A percentile compares a stretch with the other conserved stretches of the same genome.
phyloP scores from a whole-genome alignment of 2,797 vertebrate genomes.

The Rallus crepitans region DNA sequence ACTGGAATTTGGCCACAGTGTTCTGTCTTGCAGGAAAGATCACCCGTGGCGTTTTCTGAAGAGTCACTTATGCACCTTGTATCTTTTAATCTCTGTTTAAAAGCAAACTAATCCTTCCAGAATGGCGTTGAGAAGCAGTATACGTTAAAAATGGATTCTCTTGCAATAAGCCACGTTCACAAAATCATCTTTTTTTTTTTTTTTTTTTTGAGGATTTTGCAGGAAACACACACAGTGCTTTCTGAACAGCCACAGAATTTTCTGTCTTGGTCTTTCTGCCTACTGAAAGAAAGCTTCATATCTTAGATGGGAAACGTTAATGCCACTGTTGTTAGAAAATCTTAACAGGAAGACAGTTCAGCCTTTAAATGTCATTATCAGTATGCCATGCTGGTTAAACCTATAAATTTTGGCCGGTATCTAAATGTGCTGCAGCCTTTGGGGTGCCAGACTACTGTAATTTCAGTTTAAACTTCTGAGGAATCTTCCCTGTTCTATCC shows the following conservation, averaged over 20 bases:
- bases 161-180: not conserved
- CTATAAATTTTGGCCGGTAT: not conserved
- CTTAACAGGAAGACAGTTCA: not conserved
- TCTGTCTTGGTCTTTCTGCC: not conserved
- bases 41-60: rapidly evolving
- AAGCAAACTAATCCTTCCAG: not conserved
- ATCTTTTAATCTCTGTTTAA: not conserved
- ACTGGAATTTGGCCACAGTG: rapidly evolving
- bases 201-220: not conserved
- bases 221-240: not conserved
- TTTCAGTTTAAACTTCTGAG: not conserved
- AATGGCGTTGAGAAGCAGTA: not conserved
- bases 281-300: not conserved
- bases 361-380: not conserved
- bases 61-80: not conserved
- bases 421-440: not conserved
- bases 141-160: not conserved
- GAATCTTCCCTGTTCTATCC: not conserved
- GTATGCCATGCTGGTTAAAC: not conserved
- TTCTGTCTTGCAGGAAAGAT: not conserved
- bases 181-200: not conserved
- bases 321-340: not conserved
- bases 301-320: not conserved
- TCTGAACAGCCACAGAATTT: not conserved
- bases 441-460: not conserved